phyloP scores from a whole-genome alignment of 2,888 invertebrate genomes.

The Limnephilus rhombicus region DNA sequence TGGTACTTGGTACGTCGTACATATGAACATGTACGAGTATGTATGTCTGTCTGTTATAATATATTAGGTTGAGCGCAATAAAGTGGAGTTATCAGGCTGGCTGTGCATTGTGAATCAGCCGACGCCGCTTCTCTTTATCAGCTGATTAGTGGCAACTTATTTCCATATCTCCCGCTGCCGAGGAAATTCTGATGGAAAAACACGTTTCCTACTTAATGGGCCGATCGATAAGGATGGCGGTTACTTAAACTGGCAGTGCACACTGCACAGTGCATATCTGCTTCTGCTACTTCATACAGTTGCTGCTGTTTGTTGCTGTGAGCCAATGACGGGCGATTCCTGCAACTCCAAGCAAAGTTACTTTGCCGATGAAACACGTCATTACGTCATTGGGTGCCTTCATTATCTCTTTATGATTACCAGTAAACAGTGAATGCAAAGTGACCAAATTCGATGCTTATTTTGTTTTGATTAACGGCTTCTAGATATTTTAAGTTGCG shows the following conservation, averaged over 20 bases:
- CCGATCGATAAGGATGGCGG: conserved; percentile 11
- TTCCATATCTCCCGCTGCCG: conserved; percentile 35
- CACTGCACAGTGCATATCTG: not conserved
- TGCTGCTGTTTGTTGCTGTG: not conserved
- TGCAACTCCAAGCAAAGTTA: not conserved
- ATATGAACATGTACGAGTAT: not conserved
- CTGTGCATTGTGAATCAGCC: conserved; percentile 51
- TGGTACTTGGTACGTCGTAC: not conserved
- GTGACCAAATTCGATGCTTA: not conserved
- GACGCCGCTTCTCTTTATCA: conserved; percentile 42
- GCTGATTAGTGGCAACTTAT: conserved; percentile 51
- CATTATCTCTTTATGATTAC: not conserved
- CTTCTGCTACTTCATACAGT: not conserved
- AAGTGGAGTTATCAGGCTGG: conserved; percentile 55
- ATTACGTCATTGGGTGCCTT: not conserved
- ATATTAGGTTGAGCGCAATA: conserved; percentile 50
- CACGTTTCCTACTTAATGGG: conserved; percentile 4
- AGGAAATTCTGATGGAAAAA: conserved; percentile 16
- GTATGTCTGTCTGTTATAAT: not conserved
- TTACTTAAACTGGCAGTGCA: not conserved
- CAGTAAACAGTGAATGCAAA: not conserved
- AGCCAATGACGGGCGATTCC: not conserved
- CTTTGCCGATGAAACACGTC: not conserved
- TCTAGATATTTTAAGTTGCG: too few species aligned
- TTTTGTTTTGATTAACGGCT: too few species aligned